A percentile compares a stretch with the other conserved stretches of the same genome.
Evolutionary conservation across 2,113 vertebrate species (phyloP).

Genomic region (Tor tambroides): DNA sequence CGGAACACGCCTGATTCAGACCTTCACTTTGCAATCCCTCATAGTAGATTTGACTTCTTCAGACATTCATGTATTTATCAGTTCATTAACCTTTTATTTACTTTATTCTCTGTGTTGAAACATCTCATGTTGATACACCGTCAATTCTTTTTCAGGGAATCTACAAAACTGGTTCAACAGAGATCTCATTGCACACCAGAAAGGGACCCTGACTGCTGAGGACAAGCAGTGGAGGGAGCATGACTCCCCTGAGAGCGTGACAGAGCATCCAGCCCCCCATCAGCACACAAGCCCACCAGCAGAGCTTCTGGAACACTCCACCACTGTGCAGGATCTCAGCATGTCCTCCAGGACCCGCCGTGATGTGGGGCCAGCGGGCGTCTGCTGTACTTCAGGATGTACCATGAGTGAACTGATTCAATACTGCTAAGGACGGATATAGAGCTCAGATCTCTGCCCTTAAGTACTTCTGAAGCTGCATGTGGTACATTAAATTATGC

Average conservation of each 20-base stretch:
- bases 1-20: slow-evolving; percentile 56
- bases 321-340: slow-evolving; percentile 14
- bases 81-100: background rate
- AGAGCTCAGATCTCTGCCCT: background rate
- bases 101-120: background rate
- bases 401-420: slow-evolving; percentile 76
- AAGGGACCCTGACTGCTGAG: background rate
- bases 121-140: background rate
- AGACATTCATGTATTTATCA: background rate
- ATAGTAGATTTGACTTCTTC: slow-evolving; percentile 61
- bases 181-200: slow-evolving; percentile 33
- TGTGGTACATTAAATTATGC: background rate
- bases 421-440: slow-evolving; percentile 68
- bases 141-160: slow-evolving; percentile 48
- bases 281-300: slow-evolving; percentile 13
- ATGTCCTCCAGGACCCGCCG: slow-evolving; percentile 60
- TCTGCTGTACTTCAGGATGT: slow-evolving; percentile 79
- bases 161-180: slow-evolving; percentile 31
- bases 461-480: background rate
- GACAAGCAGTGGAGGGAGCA: slow-evolving; percentile 11
- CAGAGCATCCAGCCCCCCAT: slow-evolving; percentile 14
- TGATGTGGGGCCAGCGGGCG: slow-evolving; percentile 67
- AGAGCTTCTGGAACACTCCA: background rate
- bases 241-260: background rate
- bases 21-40: slow-evolving; percentile 36